These are phyloP conservation scores for Andrena haemorrhoa DNA, from an alignment of 2,888 invertebrate genomes.

Conservation along the genomic window DNA sequence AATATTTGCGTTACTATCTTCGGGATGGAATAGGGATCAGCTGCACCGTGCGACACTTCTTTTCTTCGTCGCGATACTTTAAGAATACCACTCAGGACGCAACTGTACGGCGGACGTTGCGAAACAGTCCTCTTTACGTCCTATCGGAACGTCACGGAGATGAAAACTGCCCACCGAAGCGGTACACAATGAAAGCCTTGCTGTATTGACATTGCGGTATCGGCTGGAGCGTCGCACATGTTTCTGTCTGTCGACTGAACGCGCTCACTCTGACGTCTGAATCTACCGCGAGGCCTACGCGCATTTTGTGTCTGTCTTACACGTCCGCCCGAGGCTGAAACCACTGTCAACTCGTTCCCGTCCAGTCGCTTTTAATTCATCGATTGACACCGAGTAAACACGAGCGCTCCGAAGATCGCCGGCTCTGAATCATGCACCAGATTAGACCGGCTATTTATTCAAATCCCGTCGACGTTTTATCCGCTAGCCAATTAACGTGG, in stretches of 20 bases:
- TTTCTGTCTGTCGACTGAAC: slow-evolving; percentile 19
- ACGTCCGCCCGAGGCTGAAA: background rate
- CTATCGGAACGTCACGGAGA: no score
- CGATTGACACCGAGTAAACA: slow-evolving; percentile 10
- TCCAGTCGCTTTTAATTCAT: background rate
- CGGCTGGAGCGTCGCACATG: slow-evolving; percentile 11
- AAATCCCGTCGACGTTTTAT: background rate
- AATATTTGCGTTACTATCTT: slow-evolving; percentile 16
- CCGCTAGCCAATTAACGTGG: background rate
- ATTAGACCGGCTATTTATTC: no score
- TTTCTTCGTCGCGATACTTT: background rate
- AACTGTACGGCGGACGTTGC: no score
- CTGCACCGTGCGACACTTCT: background rate
- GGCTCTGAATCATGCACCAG: background rate
- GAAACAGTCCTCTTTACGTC: no score
- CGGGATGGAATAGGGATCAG: background rate
- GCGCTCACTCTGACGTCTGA: slow-evolving; percentile 7
- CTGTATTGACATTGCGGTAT: background rate
- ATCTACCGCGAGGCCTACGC: slow-evolving; percentile 13
- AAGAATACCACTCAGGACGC: background rate
- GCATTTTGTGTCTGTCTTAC: background rate
- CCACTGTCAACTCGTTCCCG: background rate
- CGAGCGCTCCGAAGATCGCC: background rate
- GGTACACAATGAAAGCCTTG: background rate
- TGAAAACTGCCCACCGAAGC: background rate